Evolutionary conservation across 2,888 invertebrate species (phyloP).

Genomic region (Patella depressa): DNA sequence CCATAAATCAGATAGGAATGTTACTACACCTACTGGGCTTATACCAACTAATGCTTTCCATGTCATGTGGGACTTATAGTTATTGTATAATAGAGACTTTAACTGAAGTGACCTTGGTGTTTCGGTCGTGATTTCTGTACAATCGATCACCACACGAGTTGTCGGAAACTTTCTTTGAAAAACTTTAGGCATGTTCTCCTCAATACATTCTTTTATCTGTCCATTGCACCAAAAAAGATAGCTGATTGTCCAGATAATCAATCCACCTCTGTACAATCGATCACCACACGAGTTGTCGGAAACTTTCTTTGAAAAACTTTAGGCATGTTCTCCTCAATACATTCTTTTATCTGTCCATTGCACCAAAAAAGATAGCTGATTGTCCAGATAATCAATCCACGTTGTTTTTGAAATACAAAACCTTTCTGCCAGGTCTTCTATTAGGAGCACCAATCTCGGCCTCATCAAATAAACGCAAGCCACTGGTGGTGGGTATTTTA

Average conservation of each 20-base stretch:
- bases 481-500: neutral
- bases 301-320: neutral
- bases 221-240: neutral
- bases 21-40: constrained; percentile 30
- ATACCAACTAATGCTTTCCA: constrained; percentile 25
- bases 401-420: constrained; percentile 25
- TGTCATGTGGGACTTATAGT: constrained; percentile 32
- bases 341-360: neutral
- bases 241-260: constrained; percentile 23
- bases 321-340: neutral
- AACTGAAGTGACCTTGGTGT: constrained; percentile 5
- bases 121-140: constrained; percentile 14
- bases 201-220: neutral
- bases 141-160: constrained; percentile 11
- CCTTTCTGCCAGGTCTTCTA: constrained; percentile 29
- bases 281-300: neutral
- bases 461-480: constrained; percentile 31
- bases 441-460: constrained; percentile 22
- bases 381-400: constrained; percentile 32
- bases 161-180: neutral
- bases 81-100: constrained; percentile 22
- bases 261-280: constrained; percentile 29
- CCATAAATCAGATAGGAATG: constrained; percentile 25
- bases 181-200: neutral
- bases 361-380: too few relatives aligned